A percentile compares a stretch with the other conserved stretches of the same genome.
Evolutionary conservation across 2,113 vertebrate genomes (phyloP).

Genomic region (Lanius collurio): DNA sequence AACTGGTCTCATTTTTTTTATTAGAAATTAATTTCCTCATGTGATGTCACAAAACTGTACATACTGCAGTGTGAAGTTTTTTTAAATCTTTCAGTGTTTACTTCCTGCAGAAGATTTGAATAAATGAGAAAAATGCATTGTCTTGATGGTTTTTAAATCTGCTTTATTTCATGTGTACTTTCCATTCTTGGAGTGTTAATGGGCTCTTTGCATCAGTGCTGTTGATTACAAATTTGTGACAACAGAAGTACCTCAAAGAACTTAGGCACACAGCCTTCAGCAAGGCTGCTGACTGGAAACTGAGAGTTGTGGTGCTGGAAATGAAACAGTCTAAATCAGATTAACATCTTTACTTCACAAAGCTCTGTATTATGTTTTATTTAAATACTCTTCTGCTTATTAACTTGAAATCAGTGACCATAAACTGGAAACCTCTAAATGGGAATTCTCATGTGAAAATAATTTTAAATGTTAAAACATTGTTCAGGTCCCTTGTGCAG

Average conservation of each 20-base stretch:
- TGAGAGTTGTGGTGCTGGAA: background rate
- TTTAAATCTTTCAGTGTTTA: slow-evolving; percentile 85
- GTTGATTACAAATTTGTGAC: background rate
- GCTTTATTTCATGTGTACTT: slow-evolving; percentile 49
- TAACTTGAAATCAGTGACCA: background rate
- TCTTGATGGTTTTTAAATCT: slow-evolving; percentile 70
- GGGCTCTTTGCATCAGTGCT: background rate
- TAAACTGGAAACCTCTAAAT: background rate
- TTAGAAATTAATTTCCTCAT: slow-evolving; percentile 80
- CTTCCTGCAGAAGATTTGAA: slow-evolving; percentile 86
- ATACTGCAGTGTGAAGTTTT: slow-evolving; percentile 84
- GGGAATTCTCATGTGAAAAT: background rate
- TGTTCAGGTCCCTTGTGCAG: background rate
- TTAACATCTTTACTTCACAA: background rate
- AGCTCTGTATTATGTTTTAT: background rate
- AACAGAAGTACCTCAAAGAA: background rate
- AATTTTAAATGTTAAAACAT: background rate
- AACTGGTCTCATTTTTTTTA: slow-evolving; percentile 74
- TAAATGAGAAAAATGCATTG: slow-evolving; percentile 82
- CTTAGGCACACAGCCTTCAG: background rate
- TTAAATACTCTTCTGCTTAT: background rate
- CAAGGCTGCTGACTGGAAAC: background rate
- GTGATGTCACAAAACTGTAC: slow-evolving; percentile 81
- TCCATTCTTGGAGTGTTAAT: background rate
- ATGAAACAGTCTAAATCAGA: background rate